A percentile compares a stretch with the other conserved stretches of the same genome.
Evolutionary conservation across 1,140 invertebrate genomes (phyloP).

Genomic region (Stegodyphus dumicola): DNA sequence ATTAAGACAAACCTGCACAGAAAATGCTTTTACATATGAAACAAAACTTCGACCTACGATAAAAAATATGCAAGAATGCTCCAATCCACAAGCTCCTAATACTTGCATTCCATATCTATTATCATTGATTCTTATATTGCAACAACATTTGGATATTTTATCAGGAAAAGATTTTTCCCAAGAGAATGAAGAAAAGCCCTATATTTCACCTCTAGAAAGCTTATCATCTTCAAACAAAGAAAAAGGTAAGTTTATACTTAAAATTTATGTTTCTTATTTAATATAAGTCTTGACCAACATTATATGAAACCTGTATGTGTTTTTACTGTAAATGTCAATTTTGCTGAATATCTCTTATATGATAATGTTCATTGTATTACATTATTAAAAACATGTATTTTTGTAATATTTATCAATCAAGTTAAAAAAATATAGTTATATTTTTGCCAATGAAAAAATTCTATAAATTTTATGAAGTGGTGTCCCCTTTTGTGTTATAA

Average conservation of each 20-base stretch:
- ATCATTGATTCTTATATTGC: slow-evolving; percentile 70
- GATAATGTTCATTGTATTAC: no score
- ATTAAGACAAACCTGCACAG: slow-evolving; percentile 85
- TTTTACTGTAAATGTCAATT: no score
- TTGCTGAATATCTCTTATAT: no score
- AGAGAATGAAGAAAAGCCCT: slow-evolving; percentile 16
- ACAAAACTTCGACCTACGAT: slow-evolving; percentile 86
- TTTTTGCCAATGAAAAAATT: no score
- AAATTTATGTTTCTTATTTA: no score
- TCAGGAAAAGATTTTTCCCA: background rate
- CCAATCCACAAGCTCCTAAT: slow-evolving; percentile 89
- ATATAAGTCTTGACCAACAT: no score
- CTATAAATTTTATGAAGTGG: no score
- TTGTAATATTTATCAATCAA: no score
- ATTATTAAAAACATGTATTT: no score
- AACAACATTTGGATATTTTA: slow-evolving; percentile 62
- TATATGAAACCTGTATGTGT: no score
- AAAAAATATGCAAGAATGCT: slow-evolving; percentile 88
- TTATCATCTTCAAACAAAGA: slow-evolving; percentile 34
- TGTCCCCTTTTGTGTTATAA: no score
- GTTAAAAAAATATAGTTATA: no score
- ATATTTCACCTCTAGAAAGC: background rate
- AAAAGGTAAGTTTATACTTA: slow-evolving; percentile 5
- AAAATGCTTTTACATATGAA: slow-evolving; percentile 91
- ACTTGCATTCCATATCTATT: slow-evolving; percentile 74